A percentile compares a stretch with the other conserved stretches of the same genome.
These are phyloP conservation scores for Drosophila tanythrix DNA, from an alignment of 2,888 invertebrate species.

Conservation along the genomic window DNA sequence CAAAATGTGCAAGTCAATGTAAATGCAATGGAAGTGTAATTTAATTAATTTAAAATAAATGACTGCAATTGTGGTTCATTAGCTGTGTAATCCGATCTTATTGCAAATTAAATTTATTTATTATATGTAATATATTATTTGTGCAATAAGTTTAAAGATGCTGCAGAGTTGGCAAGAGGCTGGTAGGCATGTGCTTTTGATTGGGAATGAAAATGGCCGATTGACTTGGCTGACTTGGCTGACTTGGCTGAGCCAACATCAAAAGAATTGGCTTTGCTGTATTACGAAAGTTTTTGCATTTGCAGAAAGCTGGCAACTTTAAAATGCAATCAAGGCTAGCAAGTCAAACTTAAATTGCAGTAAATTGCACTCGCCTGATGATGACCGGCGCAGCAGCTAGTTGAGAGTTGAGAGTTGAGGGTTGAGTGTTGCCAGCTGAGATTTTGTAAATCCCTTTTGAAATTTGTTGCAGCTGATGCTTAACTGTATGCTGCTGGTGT, in stretches of 20 bases:
- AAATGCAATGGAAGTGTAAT: conserved; percentile 1
- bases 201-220: conserved; percentile 58
- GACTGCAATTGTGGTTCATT: conserved; percentile 3
- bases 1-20: conserved; percentile 18
- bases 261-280: conserved; percentile 39
- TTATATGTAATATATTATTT: neutral
- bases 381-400: neutral
- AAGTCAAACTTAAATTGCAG: conserved; percentile 71
- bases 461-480: conserved; percentile 61
- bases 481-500: conserved; percentile 14
- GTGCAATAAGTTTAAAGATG: neutral
- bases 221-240: conserved; percentile 32
- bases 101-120: neutral
- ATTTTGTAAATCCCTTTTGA: conserved; percentile 49
- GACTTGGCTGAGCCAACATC: conserved; percentile 6
- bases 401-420: neutral
- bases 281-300: conserved; percentile 74
- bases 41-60: conserved; percentile 7
- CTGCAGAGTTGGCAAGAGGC: neutral
- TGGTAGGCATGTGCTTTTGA: conserved; percentile 7
- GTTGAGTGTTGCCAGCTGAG: conserved; percentile 23
- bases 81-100: neutral
- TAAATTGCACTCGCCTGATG: conserved; percentile 36
- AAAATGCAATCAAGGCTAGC: conserved; percentile 70
- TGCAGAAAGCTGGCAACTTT: conserved; percentile 55